A percentile compares a stretch with the other conserved stretches of the same genome.
Evolutionary conservation across 2,888 invertebrate genomes (phyloP).

Genomic region (Nephrotoma flavescens): DNA sequence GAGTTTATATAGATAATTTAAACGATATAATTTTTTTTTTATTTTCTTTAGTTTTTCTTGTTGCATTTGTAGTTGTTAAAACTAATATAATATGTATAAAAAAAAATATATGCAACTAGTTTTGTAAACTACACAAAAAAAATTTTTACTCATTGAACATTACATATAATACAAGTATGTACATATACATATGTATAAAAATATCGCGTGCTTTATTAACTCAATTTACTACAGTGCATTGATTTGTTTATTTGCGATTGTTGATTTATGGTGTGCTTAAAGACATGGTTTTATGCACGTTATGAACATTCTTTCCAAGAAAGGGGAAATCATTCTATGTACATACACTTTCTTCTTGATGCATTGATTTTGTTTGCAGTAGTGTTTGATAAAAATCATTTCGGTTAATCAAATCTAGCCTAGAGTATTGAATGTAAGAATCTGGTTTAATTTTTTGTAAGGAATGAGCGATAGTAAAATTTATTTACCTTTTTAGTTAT

Average conservation of each 20-base stretch:
- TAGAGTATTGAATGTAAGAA: too few species aligned
- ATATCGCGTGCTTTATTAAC: background rate
- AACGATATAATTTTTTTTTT: background rate
- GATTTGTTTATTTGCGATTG: background rate
- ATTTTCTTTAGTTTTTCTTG: background rate
- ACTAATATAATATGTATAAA: background rate
- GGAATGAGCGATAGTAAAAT: too few species aligned
- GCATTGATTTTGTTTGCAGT: too few species aligned
- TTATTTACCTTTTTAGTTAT: too few species aligned
- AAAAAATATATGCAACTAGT: background rate
- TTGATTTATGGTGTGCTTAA: background rate
- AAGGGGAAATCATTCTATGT: background rate
- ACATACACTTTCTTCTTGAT: background rate
- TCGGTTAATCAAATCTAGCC: too few species aligned
- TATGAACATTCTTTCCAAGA: too few species aligned
- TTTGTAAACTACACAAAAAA: background rate
- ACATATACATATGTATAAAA: too few species aligned
- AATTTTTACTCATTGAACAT: background rate
- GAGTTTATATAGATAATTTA: background rate
- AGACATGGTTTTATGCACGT: too few species aligned
- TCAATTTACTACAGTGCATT: background rate
- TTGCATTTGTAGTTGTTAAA: background rate
- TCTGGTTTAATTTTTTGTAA: too few species aligned
- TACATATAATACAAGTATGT: background rate
- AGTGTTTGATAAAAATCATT: too few species aligned